phyloP scores from a whole-genome alignment of 2,888 invertebrate species.

The Nomada ruficornis region DNA sequence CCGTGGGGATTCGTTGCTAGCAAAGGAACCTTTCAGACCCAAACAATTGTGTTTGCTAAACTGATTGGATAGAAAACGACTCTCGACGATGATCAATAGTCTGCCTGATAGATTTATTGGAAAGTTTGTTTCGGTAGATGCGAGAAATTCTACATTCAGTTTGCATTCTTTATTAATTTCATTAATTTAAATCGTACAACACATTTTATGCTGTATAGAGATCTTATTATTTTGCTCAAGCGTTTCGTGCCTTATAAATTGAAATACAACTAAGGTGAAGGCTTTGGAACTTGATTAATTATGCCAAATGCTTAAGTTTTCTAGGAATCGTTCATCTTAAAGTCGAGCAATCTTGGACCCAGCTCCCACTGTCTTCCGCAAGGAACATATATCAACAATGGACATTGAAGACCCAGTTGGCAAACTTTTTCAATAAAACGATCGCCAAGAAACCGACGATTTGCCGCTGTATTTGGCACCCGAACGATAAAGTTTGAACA shows the following conservation, averaged over 20 bases:
- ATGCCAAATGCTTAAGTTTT: neutral
- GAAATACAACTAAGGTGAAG: too few relatives aligned
- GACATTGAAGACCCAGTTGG: slow-evolving; percentile 47
- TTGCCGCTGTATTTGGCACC: neutral
- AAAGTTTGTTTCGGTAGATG: neutral
- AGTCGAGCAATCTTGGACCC: neutral
- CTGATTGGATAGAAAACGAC: slow-evolving; percentile 8
- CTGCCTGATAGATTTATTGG: neutral
- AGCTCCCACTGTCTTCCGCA: neutral
- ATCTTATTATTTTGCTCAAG: too few relatives aligned
- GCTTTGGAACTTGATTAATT: neutral
- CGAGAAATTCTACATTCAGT: neutral
- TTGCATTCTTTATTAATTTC: too few relatives aligned
- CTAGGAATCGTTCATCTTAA: neutral
- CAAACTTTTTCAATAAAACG: slow-evolving; percentile 60
- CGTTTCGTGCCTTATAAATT: too few relatives aligned
- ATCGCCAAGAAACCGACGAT: slow-evolving; percentile 37
- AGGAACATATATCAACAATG: slow-evolving; percentile 4
- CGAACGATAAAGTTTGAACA: too few relatives aligned
- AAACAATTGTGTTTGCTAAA: neutral
- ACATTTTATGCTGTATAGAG: too few relatives aligned
- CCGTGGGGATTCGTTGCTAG: neutral
- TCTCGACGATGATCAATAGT: neutral
- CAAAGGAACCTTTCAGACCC: neutral
- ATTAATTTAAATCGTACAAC: too few relatives aligned